phyloP scores from a whole-genome alignment of 2,888 invertebrate species.

The Biston stratarius region DNA sequence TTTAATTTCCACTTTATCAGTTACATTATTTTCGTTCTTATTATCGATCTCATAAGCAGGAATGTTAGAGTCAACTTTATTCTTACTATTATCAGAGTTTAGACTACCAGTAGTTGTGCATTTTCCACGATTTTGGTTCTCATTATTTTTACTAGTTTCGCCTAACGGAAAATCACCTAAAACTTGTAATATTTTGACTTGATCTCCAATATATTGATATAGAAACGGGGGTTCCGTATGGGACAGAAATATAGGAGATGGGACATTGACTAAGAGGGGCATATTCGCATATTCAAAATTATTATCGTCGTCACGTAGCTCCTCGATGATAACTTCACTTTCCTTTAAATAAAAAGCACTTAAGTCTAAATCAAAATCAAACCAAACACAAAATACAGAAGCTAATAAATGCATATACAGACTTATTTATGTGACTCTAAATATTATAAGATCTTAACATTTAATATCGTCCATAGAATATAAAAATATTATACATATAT shows the following conservation, averaged over 20 bases:
- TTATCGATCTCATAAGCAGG: conserved; percentile 23
- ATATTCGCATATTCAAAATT: conserved; percentile 78
- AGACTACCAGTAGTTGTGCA: conserved; percentile 12
- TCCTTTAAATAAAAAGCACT: conserved; percentile 85
- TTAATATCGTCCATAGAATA: conserved; percentile 5
- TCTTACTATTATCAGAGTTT: background rate
- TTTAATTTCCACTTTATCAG: background rate
- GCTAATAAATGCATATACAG: conserved; percentile 80
- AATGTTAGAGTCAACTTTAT: conserved; percentile 25
- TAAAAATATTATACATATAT: no score
- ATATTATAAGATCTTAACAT: conserved; percentile 26
- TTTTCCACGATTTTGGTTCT: conserved; percentile 43
- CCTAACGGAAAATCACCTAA: conserved; percentile 75
- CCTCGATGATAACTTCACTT: conserved; percentile 83
- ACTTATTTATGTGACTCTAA: conserved; percentile 55
- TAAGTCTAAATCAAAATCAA: conserved; percentile 75
- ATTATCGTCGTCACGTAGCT: conserved; percentile 81
- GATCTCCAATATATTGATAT: conserved; percentile 78
- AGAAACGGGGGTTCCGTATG: conserved; percentile 79
- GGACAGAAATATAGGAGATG: conserved; percentile 73
- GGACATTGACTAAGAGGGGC: conserved; percentile 75
- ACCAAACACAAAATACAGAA: conserved; percentile 48
- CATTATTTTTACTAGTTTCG: conserved; percentile 57
- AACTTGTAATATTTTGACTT: conserved; percentile 78
- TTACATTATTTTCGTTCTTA: conserved; percentile 24